Percentiles rank a stretch among this genome's conserved stretches.
Conservation (phyloP, 2,113 vertebrate genomes). For the Hippocampus comes region DNA sequence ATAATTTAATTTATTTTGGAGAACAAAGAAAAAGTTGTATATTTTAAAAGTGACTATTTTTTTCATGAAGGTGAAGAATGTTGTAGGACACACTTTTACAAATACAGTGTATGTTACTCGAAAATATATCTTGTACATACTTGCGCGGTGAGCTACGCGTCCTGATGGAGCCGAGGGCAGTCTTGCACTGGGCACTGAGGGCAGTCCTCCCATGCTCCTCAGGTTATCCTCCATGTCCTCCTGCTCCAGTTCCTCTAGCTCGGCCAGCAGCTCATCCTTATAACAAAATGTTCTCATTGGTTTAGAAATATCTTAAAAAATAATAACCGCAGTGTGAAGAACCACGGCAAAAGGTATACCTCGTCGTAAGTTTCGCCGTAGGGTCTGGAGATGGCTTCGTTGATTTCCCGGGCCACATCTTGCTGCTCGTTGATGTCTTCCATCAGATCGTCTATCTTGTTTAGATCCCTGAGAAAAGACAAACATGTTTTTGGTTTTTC, state of each 20-base stretch:
- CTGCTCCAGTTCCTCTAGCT: slow-evolving; percentile 88
- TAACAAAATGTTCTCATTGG: neutral
- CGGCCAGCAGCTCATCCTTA: slow-evolving; percentile 92
- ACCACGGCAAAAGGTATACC: slow-evolving; percentile 65
- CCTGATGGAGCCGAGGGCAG: slow-evolving; percentile 79
- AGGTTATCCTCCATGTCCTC: slow-evolving; percentile 85
- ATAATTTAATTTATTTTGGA: too few relatives aligned
- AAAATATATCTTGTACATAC: slow-evolving; percentile 40
- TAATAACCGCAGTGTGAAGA: neutral
- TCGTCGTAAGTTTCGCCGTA: slow-evolving; percentile 85
- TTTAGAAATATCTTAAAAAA: neutral
- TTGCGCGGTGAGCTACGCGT: slow-evolving; percentile 38
- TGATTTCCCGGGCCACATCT: slow-evolving; percentile 91
- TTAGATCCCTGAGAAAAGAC: slow-evolving; percentile 78
- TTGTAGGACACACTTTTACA: neutral
- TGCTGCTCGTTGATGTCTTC: slow-evolving; percentile 93
- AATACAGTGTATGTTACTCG: neutral
- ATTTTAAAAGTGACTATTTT: too few relatives aligned
- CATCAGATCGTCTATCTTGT: slow-evolving; percentile 94
- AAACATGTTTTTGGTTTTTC: neutral
- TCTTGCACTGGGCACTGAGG: slow-evolving; percentile 77
- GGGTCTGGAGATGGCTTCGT: slow-evolving; percentile 84
- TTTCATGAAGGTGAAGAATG: too few relatives aligned
- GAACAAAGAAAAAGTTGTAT: too few relatives aligned
- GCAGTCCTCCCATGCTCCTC: slow-evolving; percentile 77